phyloP scores from a whole-genome alignment of 2,113 vertebrate genomes.

The Oenanthe melanoleuca region DNA sequence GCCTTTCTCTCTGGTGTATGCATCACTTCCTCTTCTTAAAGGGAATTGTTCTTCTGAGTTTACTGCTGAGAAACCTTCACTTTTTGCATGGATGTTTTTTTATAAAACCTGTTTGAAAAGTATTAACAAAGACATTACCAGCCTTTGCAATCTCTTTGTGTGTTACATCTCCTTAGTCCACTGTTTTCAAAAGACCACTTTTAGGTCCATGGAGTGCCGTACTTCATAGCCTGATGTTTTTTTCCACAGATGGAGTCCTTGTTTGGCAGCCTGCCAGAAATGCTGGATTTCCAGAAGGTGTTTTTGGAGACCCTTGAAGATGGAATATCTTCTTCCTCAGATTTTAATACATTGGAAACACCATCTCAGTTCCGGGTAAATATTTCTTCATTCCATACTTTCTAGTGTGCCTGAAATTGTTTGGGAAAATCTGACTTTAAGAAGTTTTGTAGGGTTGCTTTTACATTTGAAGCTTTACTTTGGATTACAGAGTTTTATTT shows the following conservation, averaged over 20 bases:
- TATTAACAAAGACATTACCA: background rate
- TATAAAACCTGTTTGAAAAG: background rate
- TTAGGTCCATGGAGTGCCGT: background rate
- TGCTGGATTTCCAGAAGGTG: slow-evolving; percentile 96
- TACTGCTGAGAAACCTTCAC: background rate
- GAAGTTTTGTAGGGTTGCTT: background rate
- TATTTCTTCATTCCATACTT: background rate
- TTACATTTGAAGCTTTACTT: background rate
- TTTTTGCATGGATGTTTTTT: background rate
- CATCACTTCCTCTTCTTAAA: background rate
- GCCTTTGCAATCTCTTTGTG: background rate
- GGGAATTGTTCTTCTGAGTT: background rate
- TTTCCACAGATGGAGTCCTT: slow-evolving; percentile 92
- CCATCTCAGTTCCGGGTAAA: slow-evolving; percentile 92
- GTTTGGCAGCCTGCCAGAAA: slow-evolving; percentile 95
- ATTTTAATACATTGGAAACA: slow-evolving; percentile 89
- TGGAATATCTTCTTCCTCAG: slow-evolving; percentile 87
- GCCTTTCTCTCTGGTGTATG: background rate
- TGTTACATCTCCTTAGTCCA: background rate
- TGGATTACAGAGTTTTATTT: background rate
- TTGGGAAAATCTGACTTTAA: background rate
- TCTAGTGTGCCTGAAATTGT: background rate
- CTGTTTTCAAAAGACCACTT: background rate
- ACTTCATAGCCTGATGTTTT: background rate
- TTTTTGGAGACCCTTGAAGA: slow-evolving; percentile 96